Evolutionary conservation across 2,888 invertebrate genomes (phyloP), one percentile per base, ranked within the genome.

Genomic region (Boloria selene): DNA sequence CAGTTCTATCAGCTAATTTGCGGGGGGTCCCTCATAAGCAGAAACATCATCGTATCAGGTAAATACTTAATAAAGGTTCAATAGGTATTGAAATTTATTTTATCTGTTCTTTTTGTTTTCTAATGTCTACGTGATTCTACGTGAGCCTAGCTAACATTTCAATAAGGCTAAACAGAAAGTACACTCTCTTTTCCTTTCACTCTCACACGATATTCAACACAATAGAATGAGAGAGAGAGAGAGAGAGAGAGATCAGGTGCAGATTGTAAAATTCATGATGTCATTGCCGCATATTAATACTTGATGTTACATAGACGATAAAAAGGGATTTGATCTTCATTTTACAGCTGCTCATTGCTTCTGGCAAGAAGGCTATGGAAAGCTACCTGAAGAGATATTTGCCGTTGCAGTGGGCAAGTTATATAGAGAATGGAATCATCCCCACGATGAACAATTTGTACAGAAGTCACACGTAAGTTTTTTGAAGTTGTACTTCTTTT

Each of bases 11-110:
- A 70, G 70, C 93, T 93, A 72, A 92, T 93, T 67, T 94, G 94
- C 65, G 94, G 94, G 0, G 93, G 93, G 0, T 90, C 93, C 0
- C 79, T 94, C 0, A 83, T 94, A 65, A 84, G 78, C 60, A 79
- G 73, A n/a, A 79, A 68, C 0, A 72, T 80, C 0, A 79, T 86
- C 5, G 75, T 89, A 61, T 84, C 88, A 22, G 88, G 88, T 88
- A 45, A 55, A n/a, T n/a, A 49, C 7, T 26, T 17, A 31, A 31
- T 13, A 38, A 10, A 22, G 22, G 1, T 22, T 22, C 22, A 22
- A 22, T 2, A 22, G 22, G 22, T 2, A 22, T 22, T 22, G 22
- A 22, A 22, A 22, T 22, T 22, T 4, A 18, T 52, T 50, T 31
- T 51, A 31, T 13, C 5, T 42, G 3, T 6, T 51, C 17, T 17